A percentile compares a stretch with the other conserved stretches of the same genome.
phyloP scores from a whole-genome alignment of 2,888 invertebrate genomes.

The Mantis religiosa region DNA sequence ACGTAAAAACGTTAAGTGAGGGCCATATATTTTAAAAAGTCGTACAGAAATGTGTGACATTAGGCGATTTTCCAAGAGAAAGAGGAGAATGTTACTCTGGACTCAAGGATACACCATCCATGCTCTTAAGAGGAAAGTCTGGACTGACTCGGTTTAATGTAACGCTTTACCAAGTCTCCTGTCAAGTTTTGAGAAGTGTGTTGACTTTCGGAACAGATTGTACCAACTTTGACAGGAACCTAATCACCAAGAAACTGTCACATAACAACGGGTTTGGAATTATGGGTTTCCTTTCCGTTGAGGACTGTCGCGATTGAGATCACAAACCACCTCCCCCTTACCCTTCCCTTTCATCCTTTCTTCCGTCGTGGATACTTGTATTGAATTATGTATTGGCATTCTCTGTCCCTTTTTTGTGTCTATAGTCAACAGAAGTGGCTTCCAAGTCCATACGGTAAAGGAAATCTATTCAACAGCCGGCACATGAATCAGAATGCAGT shows the following conservation, averaged over 20 bases:
- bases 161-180: too few relatives aligned
- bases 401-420: neutral
- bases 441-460: neutral
- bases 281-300: neutral
- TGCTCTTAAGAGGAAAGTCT: too few relatives aligned
- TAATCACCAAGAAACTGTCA: conserved; percentile 1
- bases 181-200: neutral
- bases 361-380: neutral
- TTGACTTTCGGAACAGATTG: neutral
- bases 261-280: neutral
- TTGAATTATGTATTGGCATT: neutral
- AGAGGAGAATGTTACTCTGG: too few relatives aligned
- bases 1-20: too few relatives aligned
- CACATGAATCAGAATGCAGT: too few relatives aligned
- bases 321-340: neutral
- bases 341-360: neutral
- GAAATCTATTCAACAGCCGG: neutral
- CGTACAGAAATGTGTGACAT: too few relatives aligned
- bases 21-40: too few relatives aligned
- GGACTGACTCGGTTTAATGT: too few relatives aligned
- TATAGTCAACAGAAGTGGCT: neutral
- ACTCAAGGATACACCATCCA: too few relatives aligned
- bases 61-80: too few relatives aligned
- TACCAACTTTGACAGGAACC: neutral
- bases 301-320: neutral